Percentiles rank a stretch among this genome's conserved stretches.
phyloP scores from a whole-genome alignment of 2,797 vertebrate species.

The Trachops cirrhosus region DNA sequence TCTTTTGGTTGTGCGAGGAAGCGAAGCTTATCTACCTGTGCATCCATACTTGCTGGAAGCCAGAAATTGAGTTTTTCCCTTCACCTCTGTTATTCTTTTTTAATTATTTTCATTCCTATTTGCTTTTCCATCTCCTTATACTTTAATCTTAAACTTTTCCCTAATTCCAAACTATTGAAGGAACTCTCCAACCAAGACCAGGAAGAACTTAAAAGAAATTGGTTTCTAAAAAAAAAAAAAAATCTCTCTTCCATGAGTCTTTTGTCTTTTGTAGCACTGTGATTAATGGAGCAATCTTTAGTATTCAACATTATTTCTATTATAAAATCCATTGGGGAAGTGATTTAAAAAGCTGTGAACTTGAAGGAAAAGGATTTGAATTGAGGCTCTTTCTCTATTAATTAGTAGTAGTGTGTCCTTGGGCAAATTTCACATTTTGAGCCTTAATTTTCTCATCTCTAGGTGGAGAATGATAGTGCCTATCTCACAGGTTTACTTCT shows the following conservation, averaged over 20 bases:
- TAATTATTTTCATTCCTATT: neutral
- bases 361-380: neutral
- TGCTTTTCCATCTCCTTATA: neutral
- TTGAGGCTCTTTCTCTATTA: neutral
- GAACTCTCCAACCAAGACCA: neutral
- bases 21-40: too few species aligned
- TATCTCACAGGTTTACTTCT: constrained; percentile 2
- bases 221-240: constrained; percentile 12
- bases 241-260: neutral
- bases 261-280: neutral
- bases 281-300: neutral
- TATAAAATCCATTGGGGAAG: neutral
- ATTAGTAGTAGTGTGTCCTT: neutral
- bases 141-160: constrained; percentile 21
- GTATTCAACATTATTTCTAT: neutral
- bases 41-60: too few species aligned
- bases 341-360: neutral
- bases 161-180: neutral
- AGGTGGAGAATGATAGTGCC: neutral
- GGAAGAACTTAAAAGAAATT: constrained; percentile 27
- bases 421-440: constrained; percentile 27
- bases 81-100: neutral
- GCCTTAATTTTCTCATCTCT: constrained; percentile 6
- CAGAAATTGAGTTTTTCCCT: neutral
- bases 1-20: too few species aligned